These are phyloP conservation scores for Drosophila murphyi DNA, from an alignment of 1,140 invertebrate species.

Conservation along the genomic window DNA sequence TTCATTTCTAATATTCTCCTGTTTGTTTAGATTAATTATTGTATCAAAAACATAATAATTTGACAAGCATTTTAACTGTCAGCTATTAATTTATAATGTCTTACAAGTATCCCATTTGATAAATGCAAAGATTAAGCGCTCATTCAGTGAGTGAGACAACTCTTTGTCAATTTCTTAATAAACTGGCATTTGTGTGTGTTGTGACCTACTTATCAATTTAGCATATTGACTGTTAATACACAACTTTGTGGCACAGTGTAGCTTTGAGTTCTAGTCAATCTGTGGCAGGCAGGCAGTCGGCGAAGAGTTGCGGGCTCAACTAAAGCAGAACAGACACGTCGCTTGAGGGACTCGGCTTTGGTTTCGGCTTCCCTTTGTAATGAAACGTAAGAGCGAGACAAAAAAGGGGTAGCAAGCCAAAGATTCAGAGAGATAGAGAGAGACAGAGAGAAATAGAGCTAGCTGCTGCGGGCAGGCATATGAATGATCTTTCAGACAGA, in stretches of 20 bases:
- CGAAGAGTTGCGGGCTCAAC: conserved; percentile 35
- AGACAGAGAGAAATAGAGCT: conserved; percentile 8
- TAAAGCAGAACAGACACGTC: conserved; percentile 53
- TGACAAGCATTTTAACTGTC: too few relatives aligned
- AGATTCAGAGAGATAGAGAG: neutral
- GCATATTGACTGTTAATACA: conserved; percentile 8
- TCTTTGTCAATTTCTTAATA: neutral
- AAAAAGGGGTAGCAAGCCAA: neutral
- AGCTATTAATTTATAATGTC: too few relatives aligned
- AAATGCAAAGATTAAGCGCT: too few relatives aligned
- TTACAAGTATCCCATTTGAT: too few relatives aligned
- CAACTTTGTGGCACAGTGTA: conserved; percentile 56
- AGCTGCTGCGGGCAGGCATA: conserved; percentile 57
- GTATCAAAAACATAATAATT: too few relatives aligned
- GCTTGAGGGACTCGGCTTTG: conserved; percentile 38
- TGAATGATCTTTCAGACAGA: conserved; percentile 80
- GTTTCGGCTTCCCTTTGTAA: conserved; percentile 76
- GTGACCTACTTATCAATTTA: neutral
- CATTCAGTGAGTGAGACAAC: neutral
- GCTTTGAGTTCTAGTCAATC: conserved; percentile 65
- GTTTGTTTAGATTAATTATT: too few relatives aligned
- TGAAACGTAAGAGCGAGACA: conserved; percentile 35
- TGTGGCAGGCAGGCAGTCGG: conserved; percentile 37
- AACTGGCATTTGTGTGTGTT: neutral
- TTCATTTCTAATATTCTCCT: too few relatives aligned